phyloP scores from a whole-genome alignment of 1,140 invertebrate genomes.

The Venturia canescens region DNA sequence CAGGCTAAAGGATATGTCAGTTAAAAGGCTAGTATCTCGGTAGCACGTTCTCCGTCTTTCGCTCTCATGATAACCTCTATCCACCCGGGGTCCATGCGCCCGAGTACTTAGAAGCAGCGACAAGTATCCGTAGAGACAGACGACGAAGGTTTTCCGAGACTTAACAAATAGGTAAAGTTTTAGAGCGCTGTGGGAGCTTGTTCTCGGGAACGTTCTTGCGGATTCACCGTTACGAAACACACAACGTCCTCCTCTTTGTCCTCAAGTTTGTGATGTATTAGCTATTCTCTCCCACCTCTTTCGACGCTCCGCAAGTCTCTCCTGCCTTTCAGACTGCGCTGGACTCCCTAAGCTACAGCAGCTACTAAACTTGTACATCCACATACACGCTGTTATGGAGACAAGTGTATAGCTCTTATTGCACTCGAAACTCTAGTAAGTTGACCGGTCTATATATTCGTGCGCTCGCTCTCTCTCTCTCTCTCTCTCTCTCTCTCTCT shows the following conservation, averaged over 20 bases:
- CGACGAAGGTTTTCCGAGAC: conserved; percentile 70
- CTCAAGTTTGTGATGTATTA: conserved; percentile 77
- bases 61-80: neutral
- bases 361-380: neutral
- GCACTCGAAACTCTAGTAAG: conserved; percentile 33
- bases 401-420: conserved; percentile 34
- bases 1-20: neutral
- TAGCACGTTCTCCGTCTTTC: conserved; percentile 7
- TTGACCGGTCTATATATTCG: conserved; percentile 33
- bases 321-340: conserved; percentile 48
- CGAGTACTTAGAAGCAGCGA: conserved; percentile 16
- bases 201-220: conserved; percentile 60
- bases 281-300: conserved; percentile 62
- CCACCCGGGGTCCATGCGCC: neutral
- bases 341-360: conserved; percentile 26
- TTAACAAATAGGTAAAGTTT: conserved; percentile 78
- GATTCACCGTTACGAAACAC: conserved; percentile 65
- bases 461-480: neutral
- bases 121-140: conserved; percentile 73
- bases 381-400: conserved; percentile 8
- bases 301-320: conserved; percentile 51
- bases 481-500: too few species aligned
- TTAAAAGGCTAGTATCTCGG: neutral
- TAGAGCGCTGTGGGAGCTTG: conserved; percentile 45
- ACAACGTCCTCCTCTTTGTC: conserved; percentile 75